Evolutionary conservation across 2,113 vertebrate species (phyloP), one percentile per base, ranked within the genome.

Genomic region (Sinocyclocheilus maitianheensis): DNA sequence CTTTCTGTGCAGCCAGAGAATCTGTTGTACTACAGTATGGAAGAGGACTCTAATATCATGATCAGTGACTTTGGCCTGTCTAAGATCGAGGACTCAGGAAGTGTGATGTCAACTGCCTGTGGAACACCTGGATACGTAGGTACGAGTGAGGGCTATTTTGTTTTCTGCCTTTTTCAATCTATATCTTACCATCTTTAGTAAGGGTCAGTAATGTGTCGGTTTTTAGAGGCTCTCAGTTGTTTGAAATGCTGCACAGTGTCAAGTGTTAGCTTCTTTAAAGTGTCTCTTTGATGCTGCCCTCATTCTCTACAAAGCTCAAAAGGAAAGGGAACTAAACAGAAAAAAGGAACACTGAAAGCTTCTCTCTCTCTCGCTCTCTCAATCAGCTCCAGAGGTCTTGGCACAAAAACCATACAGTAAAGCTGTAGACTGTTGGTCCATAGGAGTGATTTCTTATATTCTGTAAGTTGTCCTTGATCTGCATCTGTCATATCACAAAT

Each of bases 381-480:
- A 37, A 72, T 24, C 90, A 99, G 98, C 98, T 90, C 98, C 98
- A 0, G 98, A 99, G 88, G 97, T 99, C 65, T 93, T 99, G 89
- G 98, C 98, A 2, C 98, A 99, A 95, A 99, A 98, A 91, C 98
- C 98, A 11, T 99, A 99, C 91, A 98, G 97, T 94, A 99, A 99
- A 92, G 98, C 98, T 0, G 98, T 99, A 90, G 98, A 99, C 90
- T 99, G 98, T 93, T 99, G 98, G 98, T 99, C 98, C 84, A 99
- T 99, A 1, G 98, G 98, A 72, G 98, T 99, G 85, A 99, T 99
- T 5, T 97, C 98, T 82, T 99, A 99, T 84, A 99, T 99, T 85
- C 92, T 99, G 98, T 99, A 91, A 89, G 98, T 97, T 34, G 5
- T 75, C 22, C 34, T 48, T 77, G 30, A 58, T 20, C 55, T 58